Base-by-base conservation (phyloP, 2,888 invertebrate genomes). In the Psylliodes chrysocephalus region DNA sequence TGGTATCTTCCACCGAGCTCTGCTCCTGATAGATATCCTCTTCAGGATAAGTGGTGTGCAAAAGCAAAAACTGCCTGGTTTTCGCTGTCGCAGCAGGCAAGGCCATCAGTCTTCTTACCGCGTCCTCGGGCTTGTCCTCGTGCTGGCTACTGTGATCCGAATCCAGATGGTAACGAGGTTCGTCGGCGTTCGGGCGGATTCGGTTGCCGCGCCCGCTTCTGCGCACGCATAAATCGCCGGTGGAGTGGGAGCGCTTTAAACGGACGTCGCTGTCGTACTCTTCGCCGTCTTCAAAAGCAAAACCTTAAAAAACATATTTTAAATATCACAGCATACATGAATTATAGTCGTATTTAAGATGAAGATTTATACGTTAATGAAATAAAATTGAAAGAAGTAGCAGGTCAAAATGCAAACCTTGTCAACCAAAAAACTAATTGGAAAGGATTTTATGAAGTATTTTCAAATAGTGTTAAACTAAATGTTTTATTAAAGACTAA, bases 141-240 rank as follows among this genome's bases (percentile, higher is more conserved):
- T 85, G 85, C 59, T 84, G 83, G 65, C 83, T 84, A 61, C 83
- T 84, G 64, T 85, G 85, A 67, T 85, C 85, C 0, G 85, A 85
- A 73, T 85, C 85, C 52, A 84, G 73, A 73, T 85, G 84, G 65
- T 84, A 85, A 40, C 83, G 77, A 1, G 84, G 82, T 67, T 84
- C 84, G 42, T 82, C 82, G 1, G 78, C 77, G 1, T 79, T 79
- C 18, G 75, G 78, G 17, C 81, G 68, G 15, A 80, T 74, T 44
- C 81, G 71, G 1, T 78, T 74, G 25, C 78, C 79, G 54, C 80
- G 71, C 15, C 79, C 78, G 18, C 79, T 79, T 67, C 80, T 74
- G 17, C 82, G 73, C 17, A 81, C 78, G 28, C 82, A 82, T 5
- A 85, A 75, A 77, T 85, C 85, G 7, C 85, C 85, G 1, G 85